These are phyloP conservation scores for Pseudochaenichthys georgianus DNA, from an alignment of 2,797 vertebrate genomes.

Conservation along the genomic window DNA sequence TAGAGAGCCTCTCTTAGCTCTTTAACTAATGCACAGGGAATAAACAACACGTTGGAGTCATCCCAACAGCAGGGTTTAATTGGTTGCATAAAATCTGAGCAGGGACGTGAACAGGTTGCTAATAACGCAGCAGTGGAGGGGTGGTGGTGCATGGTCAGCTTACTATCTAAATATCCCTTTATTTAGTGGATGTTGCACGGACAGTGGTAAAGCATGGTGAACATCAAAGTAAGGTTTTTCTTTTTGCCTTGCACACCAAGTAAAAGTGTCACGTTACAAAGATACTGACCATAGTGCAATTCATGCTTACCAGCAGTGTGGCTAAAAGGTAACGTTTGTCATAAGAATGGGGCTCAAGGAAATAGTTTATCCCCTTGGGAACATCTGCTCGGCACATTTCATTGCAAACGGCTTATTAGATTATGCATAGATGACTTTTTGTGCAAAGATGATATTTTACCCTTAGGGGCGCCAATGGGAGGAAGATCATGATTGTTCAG, in stretches of 20 bases:
- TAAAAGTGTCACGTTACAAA: neutral
- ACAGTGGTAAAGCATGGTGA: conserved; percentile 1
- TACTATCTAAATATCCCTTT: conserved; percentile 14
- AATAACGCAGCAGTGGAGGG: conserved; percentile 27
- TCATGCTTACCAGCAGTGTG: conserved; percentile 2
- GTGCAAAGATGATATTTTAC: conserved; percentile 57
- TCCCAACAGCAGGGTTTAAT: conserved; percentile 46
- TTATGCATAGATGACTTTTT: conserved; percentile 58
- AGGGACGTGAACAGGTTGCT: conserved; percentile 32
- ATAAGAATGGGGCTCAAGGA: conserved; percentile 8
- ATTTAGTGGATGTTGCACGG: neutral
- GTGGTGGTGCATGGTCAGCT: conserved; percentile 4
- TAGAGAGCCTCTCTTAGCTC: conserved; percentile 19
- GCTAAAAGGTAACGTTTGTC: conserved; percentile 24
- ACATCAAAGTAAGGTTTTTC: conserved; percentile 23
- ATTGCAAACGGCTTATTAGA: conserved; percentile 60
- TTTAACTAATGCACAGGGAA: conserved; percentile 27
- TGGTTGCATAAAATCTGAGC: conserved; percentile 41
- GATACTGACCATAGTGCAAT: neutral
- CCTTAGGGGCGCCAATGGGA: conserved; percentile 26
- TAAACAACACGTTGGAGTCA: conserved; percentile 31
- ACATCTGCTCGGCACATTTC: conserved; percentile 46
- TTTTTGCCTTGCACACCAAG: neutral
- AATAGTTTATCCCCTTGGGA: conserved; percentile 38
- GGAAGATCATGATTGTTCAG: conserved; percentile 30